Evolutionary conservation across 92 coral and sea anemone species (phyloP), one percentile per base, ranked within the genome.

Genomic region (Galaxea fascicularis): DNA sequence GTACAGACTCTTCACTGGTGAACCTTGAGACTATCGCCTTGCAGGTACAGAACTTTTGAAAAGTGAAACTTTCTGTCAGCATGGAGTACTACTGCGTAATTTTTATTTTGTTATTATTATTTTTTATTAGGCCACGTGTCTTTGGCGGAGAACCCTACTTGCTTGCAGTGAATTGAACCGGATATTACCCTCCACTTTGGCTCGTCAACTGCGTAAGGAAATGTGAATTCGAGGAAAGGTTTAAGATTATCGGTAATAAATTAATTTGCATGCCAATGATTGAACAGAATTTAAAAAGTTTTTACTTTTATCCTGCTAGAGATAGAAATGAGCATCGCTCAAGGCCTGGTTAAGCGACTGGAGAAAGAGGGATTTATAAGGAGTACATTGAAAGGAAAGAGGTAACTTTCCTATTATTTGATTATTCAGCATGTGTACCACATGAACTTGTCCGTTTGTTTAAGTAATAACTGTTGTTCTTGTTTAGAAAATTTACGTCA

Each of bases 121-220:
- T 59, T 31, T 63, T 44, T 30, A 4, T 31, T 71, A 96, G 99
- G 92, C 98, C 17, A 91, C 94, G 8, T 89, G 96, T 78, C 86
- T 96, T 18, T 96, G 99, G 99, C 92, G 99, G 31, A 93, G 97
- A 84, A 93, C 99, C 62, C 79, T 96, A 66, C 87, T 93, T 59
- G 99, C 98, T 52, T 96, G 98, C 49, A 87, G 93, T 24, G 95
- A 94, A 53, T 83, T 89, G 92, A 91, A 91, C 88, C 91, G 99
- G 82, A 86, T 96, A 65, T 79, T 95, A 30, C 98, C 99, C 5
- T 93, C 97, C n/a, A 89, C 86, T 71, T 87, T 96, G 65, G 88
- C 98, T 30, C 93, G 98, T 21, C 90, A 93, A 65, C 95, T 96
- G 39, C 95, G 99, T 94, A 92, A 77, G 91, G 54, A 49, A 49